Evolutionary conservation across 2,888 invertebrate species (phyloP), one percentile per base, ranked within the genome.

Genomic region (Halictus ligatus): DNA sequence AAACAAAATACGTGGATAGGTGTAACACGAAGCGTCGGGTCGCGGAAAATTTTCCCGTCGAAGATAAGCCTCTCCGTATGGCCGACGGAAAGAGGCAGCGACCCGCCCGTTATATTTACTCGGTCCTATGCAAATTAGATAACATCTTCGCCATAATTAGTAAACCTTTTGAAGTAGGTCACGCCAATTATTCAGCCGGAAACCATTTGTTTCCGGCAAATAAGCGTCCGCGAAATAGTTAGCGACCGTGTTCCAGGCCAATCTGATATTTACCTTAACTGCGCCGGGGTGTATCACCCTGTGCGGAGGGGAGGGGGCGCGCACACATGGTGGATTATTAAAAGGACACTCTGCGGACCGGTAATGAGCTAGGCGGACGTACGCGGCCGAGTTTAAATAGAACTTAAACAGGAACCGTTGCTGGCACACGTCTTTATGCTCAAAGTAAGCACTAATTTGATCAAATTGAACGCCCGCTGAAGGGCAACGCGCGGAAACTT

Each of bases 391-490:
- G 64, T 58, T 88, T 72, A 78, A 89, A 89, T 75, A 79, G 73
- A 86, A 86, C 78, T 78, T 83, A 86, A 88, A 86, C 83, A 83
- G 74, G 81, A 81, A 88, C 75, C 77, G 43, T 46, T 29, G 40
- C 21, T 10, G 69, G 15, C 21, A 25, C 46, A 18, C 50, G 74
- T 73, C 75, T 78, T 80, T 60, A n/a, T 64, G 21, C 64, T 43
- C 81, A 79, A 81, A 81, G 81, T 60, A 50, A 73, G 21, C 60
- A 67, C 73, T 81, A 84, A 88, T 81, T 84, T 69, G 69, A 81
- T 74, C 46, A 79, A 76, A 79, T 86, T 81, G 35, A 50, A 69
- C 78, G 64, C 25, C 48, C 10, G 71, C n/a, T 29, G 40, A 46
- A 75, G 77, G 40, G 74, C 35, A n/a, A 15, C 75, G 7, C 43